Evolutionary conservation across 2,888 invertebrate species (phyloP).

Genomic region (Pemphredon lugubris): DNA sequence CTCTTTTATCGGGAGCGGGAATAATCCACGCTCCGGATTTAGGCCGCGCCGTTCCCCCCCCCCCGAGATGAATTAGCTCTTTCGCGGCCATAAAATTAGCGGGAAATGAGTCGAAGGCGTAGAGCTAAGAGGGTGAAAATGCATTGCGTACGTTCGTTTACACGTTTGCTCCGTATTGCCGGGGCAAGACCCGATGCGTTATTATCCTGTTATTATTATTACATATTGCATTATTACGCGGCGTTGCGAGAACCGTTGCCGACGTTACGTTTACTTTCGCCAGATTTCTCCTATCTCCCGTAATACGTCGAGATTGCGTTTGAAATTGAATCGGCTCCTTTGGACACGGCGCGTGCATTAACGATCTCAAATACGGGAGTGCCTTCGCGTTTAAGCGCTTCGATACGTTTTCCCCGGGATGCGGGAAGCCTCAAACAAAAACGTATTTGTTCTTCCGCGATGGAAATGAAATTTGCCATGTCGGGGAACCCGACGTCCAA

Average conservation of each 20-base stretch:
- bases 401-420: not conserved
- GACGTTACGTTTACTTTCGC: slow-evolving; percentile 75
- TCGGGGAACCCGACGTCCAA: no score
- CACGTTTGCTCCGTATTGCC: slow-evolving; percentile 8
- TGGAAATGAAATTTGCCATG: no score
- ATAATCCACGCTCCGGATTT: slow-evolving; percentile 14
- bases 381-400: slow-evolving; percentile 11
- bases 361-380: slow-evolving; percentile 43
- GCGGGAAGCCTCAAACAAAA: slow-evolving; percentile 5
- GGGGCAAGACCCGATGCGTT: slow-evolving; percentile 22
- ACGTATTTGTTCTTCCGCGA: no score
- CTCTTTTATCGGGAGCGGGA: slow-evolving; percentile 16
- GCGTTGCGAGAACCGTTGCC: slow-evolving; percentile 45
- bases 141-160: slow-evolving; percentile 22
- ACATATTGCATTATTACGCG: slow-evolving; percentile 62
- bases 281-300: slow-evolving; percentile 79
- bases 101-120: slow-evolving; percentile 19
- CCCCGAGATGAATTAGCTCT: slow-evolving; percentile 6
- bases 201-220: slow-evolving; percentile 58
- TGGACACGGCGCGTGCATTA: slow-evolving; percentile 37
- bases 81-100: slow-evolving; percentile 34
- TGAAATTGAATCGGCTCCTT: slow-evolving; percentile 74
- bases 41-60: slow-evolving; percentile 5
- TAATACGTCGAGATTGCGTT: slow-evolving; percentile 75
- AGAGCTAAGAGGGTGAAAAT: slow-evolving; percentile 26